Evolutionary conservation across 1,140 invertebrate species (phyloP), one percentile per base, ranked within the genome.

Genomic region (Drosophila pruinosa): DNA sequence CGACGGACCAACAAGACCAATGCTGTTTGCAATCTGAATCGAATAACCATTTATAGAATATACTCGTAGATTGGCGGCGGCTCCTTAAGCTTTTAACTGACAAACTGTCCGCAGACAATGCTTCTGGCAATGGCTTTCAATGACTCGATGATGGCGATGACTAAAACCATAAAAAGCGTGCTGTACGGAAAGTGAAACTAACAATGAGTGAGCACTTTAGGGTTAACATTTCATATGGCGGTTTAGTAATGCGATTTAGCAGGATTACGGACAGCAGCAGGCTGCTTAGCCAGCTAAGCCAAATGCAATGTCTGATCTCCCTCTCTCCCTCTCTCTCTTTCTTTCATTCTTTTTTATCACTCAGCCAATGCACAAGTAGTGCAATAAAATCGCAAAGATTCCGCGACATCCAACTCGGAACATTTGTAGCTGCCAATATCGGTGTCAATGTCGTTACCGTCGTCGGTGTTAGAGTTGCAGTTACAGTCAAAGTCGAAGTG

Each of bases 201-300:
- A 90, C 89, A 90, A 90, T 90, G 89, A 90, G 65, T 85, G 78
- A 81, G 88, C 89, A 89, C 80, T 90, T 89, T 82, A 89, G 80
- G 83, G 80, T 89, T 90, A 85, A 90, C 89, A 90, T 89, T 89
- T 86, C 89, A 89, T 89, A 89, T 90, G 89, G 90, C 85, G 90
- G 89, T 82, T 86, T 88, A 75, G 89, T 89, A 90, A 90, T 89
- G 86, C 85, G 89, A 90, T 90, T 90, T 88, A 90, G 72, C 81
- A 78, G 89, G 85, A 90, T 90, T 88, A 88, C 88, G 89, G 89
- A 90, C 79, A 83, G 72, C 77, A 63, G 62, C 75, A 63, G 58
- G 56, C 63, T 39, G 24, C 12, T 43, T 15, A 22, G 12, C 21
- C 36, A 52, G 26, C 56, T 38, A 65, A 67, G 54, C 38, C 63